Evolutionary conservation across 2,888 invertebrate species (phyloP).

Genomic region (Watsonalla cultraria): DNA sequence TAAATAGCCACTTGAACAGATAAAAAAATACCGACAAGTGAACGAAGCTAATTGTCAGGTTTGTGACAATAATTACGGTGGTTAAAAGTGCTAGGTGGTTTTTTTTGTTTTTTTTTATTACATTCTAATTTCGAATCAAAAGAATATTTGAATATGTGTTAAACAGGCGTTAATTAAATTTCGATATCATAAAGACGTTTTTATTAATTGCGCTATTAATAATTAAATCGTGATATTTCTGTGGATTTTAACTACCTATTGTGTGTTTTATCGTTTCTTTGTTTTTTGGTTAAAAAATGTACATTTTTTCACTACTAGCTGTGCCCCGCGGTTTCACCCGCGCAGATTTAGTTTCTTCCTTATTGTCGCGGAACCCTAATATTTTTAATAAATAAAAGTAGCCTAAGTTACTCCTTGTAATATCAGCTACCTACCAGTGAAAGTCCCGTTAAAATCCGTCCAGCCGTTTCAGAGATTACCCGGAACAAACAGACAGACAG

Average conservation of each 20-base stretch:
- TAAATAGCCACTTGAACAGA: slow-evolving; percentile 28
- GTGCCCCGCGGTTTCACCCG: too few relatives aligned
- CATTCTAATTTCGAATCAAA: neutral
- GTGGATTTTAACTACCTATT: neutral
- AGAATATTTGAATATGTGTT: neutral
- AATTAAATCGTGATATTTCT: neutral
- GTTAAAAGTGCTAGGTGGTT: slow-evolving; percentile 1
- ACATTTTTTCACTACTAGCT: too few relatives aligned
- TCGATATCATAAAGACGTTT: neutral
- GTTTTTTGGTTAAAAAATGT: too few relatives aligned
- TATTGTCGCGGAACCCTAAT: too few relatives aligned
- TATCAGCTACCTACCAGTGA: too few relatives aligned
- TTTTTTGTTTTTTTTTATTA: neutral
- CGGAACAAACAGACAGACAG: too few relatives aligned
- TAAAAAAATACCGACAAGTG: slow-evolving; percentile 34
- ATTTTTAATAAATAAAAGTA: too few relatives aligned
- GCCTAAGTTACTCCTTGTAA: too few relatives aligned
- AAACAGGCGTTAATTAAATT: neutral
- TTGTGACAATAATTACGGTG: slow-evolving; percentile 5
- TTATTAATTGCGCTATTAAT: neutral
- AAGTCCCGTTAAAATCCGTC: too few relatives aligned
- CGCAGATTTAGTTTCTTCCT: too few relatives aligned
- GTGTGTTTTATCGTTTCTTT: too few relatives aligned
- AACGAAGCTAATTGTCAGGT: slow-evolving; percentile 13
- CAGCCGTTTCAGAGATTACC: too few relatives aligned